Evolutionary conservation across 30 jellyfish, hydroid and myxozoan species (phyloP), one percentile per base, ranked within the genome.

Genomic region (Rhopilema esculentum): DNA sequence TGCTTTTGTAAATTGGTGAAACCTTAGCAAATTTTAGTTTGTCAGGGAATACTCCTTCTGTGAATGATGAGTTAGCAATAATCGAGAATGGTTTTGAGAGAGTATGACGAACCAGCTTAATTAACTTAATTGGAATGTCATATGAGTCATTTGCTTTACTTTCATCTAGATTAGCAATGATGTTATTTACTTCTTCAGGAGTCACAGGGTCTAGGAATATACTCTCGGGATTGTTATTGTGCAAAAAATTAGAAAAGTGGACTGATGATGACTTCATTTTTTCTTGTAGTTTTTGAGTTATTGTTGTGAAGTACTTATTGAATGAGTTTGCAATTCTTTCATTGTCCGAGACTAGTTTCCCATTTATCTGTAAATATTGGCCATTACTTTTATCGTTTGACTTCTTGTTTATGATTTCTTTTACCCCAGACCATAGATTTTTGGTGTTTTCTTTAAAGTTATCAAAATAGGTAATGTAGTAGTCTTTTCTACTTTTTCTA

Each of bases 331-430:
- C 57, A 40, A 40, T 40, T 40, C 9, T 40, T 40, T 40, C 12
- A 40, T 40, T 40, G 57, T 40, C 57, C 57, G 57, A 40, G 57
- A 40, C 57, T 2, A 40, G 57, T 40, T 40, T 40, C 57, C 57
- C 57, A 40, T 40, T 40, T 40, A 40, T 40, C 57, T 40, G 57
- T 40, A 40, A 40, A 40, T 40, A 40, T 40, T 2, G 57, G 57
- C 6, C 57, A 40, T 40, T 63, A 63, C 27, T 20, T 63, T 21
- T 25, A 67, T 67, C 77, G 33, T 67, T 67, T 72, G 48, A 16
- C 65, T 72, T 72, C 67, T 72, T 72, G 83, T 72, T 72, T 72
- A 72, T 72, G 66, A 72, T 72, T 72, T 72, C 83, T 48, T 25
- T 72, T 23, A 72, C 83, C 48, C 83, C 83, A 72, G 83, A 72